Conservation (phyloP, 2,888 invertebrate species). For the Petrolisthes manimaculis region DNA sequence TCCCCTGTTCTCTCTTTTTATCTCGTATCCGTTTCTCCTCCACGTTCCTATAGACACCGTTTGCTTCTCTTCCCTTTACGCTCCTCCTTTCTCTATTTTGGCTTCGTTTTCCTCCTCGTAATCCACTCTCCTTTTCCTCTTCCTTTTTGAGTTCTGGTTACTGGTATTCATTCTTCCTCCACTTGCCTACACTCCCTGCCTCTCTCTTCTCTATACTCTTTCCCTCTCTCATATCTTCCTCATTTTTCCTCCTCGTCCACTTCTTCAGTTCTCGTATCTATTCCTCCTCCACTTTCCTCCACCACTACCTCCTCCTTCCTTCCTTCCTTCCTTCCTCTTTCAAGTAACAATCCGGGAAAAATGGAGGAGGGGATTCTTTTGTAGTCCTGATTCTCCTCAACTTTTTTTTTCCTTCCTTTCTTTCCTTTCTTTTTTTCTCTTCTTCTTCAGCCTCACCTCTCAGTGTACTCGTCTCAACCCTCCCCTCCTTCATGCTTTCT, state of each 20-base stretch:
- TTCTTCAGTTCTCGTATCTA: background rate
- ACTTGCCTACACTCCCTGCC: background rate
- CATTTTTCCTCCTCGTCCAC: background rate
- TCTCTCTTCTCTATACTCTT: constrained; percentile 17
- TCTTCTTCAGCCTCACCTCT: background rate
- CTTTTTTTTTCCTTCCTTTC: background rate
- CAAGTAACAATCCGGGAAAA: too few relatives aligned
- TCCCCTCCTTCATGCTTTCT: background rate
- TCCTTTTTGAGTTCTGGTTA: too few relatives aligned
- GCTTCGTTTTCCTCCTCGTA: background rate
- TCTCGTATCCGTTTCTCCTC: background rate
- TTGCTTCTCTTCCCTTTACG: too few relatives aligned
- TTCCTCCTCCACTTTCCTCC: background rate
- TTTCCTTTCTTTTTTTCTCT: background rate
- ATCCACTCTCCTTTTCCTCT: background rate
- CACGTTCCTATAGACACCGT: background rate
- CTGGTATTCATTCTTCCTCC: background rate
- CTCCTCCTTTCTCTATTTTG: background rate
- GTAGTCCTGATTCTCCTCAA: background rate
- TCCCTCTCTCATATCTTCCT: background rate
- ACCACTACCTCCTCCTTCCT: constrained; percentile 4
- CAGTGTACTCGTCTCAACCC: background rate
- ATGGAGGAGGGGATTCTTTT: too few relatives aligned
- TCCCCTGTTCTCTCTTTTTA: background rate
- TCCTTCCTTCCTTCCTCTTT: background rate